Percentiles rank a stretch among this genome's conserved stretches.
phyloP scores from a whole-genome alignment of 64 coral and sea anemone genomes.

The Dendronephthya gigantea region DNA sequence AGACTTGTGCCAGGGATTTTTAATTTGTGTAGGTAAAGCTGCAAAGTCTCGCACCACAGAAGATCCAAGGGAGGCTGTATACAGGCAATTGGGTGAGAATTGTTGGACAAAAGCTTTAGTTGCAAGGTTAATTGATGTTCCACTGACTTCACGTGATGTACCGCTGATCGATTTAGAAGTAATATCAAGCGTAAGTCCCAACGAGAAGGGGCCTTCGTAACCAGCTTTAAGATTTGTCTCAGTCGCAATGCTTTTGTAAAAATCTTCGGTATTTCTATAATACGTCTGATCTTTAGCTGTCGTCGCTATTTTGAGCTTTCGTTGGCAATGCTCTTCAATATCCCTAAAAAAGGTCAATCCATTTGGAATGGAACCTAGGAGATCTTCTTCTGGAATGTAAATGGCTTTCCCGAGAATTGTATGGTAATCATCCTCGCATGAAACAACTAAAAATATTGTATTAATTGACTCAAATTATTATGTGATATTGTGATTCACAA shows the following conservation, averaged over 20 bases:
- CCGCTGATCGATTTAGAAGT: not conserved
- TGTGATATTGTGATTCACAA: no score
- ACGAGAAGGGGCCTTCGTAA: not conserved
- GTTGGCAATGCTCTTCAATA: not conserved
- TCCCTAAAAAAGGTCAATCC: not conserved
- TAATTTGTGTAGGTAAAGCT: not conserved
- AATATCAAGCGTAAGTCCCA: not conserved
- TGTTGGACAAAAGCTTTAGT: not conserved
- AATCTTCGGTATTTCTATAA: slow-evolving; percentile 12
- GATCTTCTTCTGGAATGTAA: not conserved
- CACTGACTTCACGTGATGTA: not conserved
- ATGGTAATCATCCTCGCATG: not conserved
- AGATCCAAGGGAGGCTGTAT: not conserved
- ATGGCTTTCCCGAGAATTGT: not conserved
- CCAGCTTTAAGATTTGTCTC: slow-evolving; percentile 1
- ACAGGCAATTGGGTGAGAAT: not conserved
- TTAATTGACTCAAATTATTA: no score
- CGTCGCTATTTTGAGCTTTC: not conserved
- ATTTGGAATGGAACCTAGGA: not conserved
- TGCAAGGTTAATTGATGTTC: slow-evolving; percentile 10
- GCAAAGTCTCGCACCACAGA: slow-evolving; percentile 18
- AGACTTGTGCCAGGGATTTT: not conserved
- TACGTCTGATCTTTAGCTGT: not conserved
- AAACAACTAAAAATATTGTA: not conserved
- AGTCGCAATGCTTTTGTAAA: not conserved